Base-by-base conservation (phyloP, 2,113 vertebrate genomes). In the Donacobius atricapilla region DNA sequence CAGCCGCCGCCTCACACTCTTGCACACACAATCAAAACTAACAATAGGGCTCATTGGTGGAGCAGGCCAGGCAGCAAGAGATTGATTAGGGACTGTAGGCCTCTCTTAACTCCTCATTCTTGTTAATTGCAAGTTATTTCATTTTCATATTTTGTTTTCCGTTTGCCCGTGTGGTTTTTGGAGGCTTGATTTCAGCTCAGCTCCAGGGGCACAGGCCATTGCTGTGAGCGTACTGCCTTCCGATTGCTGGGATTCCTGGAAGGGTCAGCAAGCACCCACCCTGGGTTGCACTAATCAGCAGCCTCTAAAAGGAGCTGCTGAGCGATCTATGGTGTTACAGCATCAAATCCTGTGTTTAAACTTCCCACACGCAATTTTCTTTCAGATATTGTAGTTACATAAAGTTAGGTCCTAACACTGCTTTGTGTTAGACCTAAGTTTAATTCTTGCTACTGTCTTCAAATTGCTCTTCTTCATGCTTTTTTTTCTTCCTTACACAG, bases 41-140 rank as follows among this genome's bases (percentile, higher is more conserved):
- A 96, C 96, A 95, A 83, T 93, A 86, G 87, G 57, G 31, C 95
- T 97, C 94, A 64, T 95, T 2, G 85, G 39, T 75, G 83, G 86
- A 96, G 48, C 73, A 44, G 70, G 60, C 89, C 75, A 70, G 89
- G 94, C 96, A 82, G 85, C 58, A 15, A 89, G 93, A 90, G 90
- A 92, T 70, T 96, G 94, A 97, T 97, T 90, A 88, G 93, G 79
- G 91, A 94, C n/a, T 71, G 61, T 24, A 47, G 93, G 75, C 91
- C 87, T 92, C 92, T 58, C 48, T 86, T 91, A 93, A 79, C 86
- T 93, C 83, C 87, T 97, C 87, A 19, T 94, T 97, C 69, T 93
- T 50, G 71, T 87, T 97, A 97, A 97, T 97, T 96, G 58, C 85
- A 39, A 57, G 37, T 96, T 76, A 83, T 87, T 96, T 97, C 75